Evolutionary conservation across 2,113 vertebrate species (phyloP), one percentile per base, ranked within the genome.

Genomic region (Peromyscus californicus): DNA sequence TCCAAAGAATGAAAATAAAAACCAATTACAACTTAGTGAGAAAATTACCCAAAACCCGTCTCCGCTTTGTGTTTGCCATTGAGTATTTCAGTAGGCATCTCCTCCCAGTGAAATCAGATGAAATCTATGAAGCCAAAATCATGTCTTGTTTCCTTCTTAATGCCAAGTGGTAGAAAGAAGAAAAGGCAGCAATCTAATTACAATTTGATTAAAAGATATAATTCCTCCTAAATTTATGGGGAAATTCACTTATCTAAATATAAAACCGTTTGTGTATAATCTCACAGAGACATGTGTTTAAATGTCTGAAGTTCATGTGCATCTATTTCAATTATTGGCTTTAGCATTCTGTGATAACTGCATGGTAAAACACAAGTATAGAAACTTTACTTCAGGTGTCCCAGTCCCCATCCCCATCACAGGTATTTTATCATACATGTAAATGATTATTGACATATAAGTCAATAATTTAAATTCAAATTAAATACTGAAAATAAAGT

Each of bases 391-490:
- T 78, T 91, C 29, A 88, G 89, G 7, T 31, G 69, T 91, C 78
- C 33, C 39, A 96, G 33, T 2, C 17, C 12, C 48, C 12, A 63
- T n/a, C 54, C 36, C 15, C 31, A 87, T 89, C 63, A 89, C 17
- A 89, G 29, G 39, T 17, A 91, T 83, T 92, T 89, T 92, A 82
- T 84, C 76, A 48, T 54, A 45, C 5, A n/a, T 61, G 51, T 1
- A 76, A 89, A 94, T 59, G 36, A 90, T 36, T 39, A n/a, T 33
- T 87, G 54, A 83, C 6, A 89, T 0, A 51, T 80, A 92, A 90
- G 65, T 89, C 6, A 69, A 85, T 19, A 82, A 86, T 8, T 42
- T 97, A 93, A 90, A 87, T 84, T 97, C 33, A 89, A 98, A 92
- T 93, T 96, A 83, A 72, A 95, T 5, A 22, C 36, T 84, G 22